Conservation (phyloP, 2,888 invertebrate species). For the Drosophila gaucha region DNA sequence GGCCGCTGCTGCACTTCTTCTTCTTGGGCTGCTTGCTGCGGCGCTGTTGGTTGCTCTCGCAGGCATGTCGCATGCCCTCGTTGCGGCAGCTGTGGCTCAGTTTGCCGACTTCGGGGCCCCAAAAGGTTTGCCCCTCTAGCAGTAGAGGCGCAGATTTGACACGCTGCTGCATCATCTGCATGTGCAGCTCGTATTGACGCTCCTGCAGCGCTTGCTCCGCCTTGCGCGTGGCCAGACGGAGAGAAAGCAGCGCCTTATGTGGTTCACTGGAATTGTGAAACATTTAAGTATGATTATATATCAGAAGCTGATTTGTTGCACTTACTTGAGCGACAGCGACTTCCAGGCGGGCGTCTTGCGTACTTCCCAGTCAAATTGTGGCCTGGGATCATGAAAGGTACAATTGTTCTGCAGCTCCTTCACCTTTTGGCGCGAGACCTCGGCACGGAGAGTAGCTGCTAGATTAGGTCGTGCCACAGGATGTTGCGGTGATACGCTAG, state of each 20-base stretch:
- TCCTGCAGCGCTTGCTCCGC: conserved; percentile 83
- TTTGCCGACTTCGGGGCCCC: conserved; percentile 83
- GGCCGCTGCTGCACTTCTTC: conserved; percentile 53
- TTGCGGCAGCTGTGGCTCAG: conserved; percentile 80
- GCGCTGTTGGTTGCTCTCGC: conserved; percentile 67
- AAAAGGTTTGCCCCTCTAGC: conserved; percentile 82
- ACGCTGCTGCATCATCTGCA: conserved; percentile 84
- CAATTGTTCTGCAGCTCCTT: conserved; percentile 80
- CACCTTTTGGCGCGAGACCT: conserved; percentile 82
- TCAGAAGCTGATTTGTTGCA: not conserved
- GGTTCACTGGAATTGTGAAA: conserved; percentile 73
- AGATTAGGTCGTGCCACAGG: conserved; percentile 84
- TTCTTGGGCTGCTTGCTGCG: conserved; percentile 51
- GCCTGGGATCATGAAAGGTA: conserved; percentile 72
- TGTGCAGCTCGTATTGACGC: conserved; percentile 83
- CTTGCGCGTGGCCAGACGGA: conserved; percentile 83
- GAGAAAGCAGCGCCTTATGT: conserved; percentile 81
- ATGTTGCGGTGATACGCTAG: conserved; percentile 80
- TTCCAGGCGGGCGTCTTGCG: conserved; percentile 85
- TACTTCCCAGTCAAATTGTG: conserved; percentile 83
- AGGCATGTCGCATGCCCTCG: conserved; percentile 75
- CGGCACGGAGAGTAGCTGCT: conserved; percentile 83
- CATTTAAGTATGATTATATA: not conserved
- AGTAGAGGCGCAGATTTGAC: conserved; percentile 84
- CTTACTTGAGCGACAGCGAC: conserved; percentile 81